Base-by-base conservation (phyloP, 2,888 invertebrate species). In the Eupithecia pulchellata region DNA sequence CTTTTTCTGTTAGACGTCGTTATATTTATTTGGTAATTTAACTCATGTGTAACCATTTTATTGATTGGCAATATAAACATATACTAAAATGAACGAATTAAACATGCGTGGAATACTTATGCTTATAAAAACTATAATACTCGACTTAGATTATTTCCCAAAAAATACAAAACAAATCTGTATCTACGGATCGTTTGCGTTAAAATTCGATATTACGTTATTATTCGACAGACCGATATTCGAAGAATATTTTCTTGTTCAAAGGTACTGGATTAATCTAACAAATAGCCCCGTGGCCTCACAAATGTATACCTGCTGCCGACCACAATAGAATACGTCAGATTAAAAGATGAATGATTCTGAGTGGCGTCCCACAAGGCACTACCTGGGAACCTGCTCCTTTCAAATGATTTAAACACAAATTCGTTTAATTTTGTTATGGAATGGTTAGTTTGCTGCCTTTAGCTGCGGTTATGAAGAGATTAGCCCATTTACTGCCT, bases 271-370 rank as follows among this genome's bases (percentile, higher is more conserved):
- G 72, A 65, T 66, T 76, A 75, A 74, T 80, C 82, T 80, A 84
- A 86, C 84, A 86, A 85, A 86, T 84, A 80, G 78, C 80, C 82
- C 76, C 71, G 73, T 78, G 75, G 83, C 80, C 81, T 81, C 82
- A 81, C 82, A 84, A 84, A 81, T 80, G 81, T 79, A 81, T 83
- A 82, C 82, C 83, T 81, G 82, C 79, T 73, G 80, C 80, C 79
- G 80, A 78, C 83, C 81, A 92, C 93, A 93, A 93, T 92, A 92
- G 92, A 88, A 86, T 83, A 84, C 86, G 93, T 94, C 94, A 91
- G 93, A 92, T 92, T 91, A 90, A 86, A 93, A 93, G 93, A 94
- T 91, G 91, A 93, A 94, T 94, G 92, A 89, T 91, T 89, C 86
- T 82, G 86, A 89, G 88, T 91, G 87, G 85, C 86, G 85, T 88